Conservation (phyloP, 2,888 invertebrate genomes). For the Lapara coniferarum region DNA sequence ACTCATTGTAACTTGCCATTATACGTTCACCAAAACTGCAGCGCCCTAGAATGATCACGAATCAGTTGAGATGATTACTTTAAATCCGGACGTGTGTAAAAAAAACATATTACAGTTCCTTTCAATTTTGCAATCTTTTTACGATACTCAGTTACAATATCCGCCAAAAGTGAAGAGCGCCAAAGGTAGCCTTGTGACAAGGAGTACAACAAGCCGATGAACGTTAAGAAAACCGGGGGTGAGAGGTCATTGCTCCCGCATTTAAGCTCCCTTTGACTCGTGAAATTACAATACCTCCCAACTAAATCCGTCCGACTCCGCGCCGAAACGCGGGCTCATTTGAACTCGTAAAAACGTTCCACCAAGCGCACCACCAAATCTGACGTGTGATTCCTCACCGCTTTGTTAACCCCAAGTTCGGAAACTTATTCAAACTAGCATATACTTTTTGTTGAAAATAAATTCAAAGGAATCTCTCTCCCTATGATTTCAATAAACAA, state of each 20-base stretch:
- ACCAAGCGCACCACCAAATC: not conserved
- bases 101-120: not conserved
- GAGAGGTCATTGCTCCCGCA: conserved; percentile 67
- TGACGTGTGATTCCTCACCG: not conserved
- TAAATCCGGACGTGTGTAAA: not conserved
- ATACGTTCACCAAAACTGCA: too few relatives aligned
- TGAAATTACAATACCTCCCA: conserved; percentile 57
- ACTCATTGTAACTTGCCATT: not conserved
- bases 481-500: not conserved
- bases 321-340: conserved; percentile 1
- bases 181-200: conserved; percentile 51
- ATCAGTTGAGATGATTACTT: too few relatives aligned
- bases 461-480: not conserved
- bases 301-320: conserved; percentile 36
- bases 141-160: not conserved
- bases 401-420: not conserved
- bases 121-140: not conserved
- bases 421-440: not conserved
- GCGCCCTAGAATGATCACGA: too few relatives aligned
- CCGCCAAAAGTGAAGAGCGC: conserved; percentile 38
- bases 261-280: conserved; percentile 58
- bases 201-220: conserved; percentile 50
- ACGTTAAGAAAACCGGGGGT: conserved; percentile 71
- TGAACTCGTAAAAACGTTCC: not conserved
- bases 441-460: not conserved